Percentiles rank a stretch among this genome's conserved stretches.
Evolutionary conservation across 2,888 invertebrate species (phyloP).

Genomic region (Caenorhabditis sinica): DNA sequence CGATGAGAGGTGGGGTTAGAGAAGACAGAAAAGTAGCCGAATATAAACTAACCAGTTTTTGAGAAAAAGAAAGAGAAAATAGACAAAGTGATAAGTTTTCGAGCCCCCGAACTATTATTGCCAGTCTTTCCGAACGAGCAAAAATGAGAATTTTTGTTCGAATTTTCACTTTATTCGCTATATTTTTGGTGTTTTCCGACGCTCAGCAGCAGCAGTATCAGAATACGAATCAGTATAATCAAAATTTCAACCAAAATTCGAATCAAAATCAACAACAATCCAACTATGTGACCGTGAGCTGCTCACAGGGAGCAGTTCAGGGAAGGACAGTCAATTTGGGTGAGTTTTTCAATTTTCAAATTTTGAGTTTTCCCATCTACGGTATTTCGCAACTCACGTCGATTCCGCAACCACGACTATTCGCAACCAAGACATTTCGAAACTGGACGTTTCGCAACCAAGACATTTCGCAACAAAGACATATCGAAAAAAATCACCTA

Average conservation of each 20-base stretch:
- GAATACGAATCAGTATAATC: background rate
- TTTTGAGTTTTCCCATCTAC: no score
- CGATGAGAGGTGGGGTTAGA: constrained; percentile 9
- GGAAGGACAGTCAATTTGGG: constrained; percentile 71
- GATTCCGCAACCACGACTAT: no score
- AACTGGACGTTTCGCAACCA: no score
- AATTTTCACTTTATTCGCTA: constrained; percentile 2
- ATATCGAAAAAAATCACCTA: no score
- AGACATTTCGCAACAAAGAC: no score
- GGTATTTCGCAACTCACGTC: no score
- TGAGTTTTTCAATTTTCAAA: no score
- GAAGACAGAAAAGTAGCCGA: constrained; percentile 29
- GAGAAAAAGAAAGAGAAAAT: background rate
- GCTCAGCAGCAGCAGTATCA: constrained; percentile 26
- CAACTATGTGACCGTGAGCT: constrained; percentile 71
- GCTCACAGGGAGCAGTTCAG: constrained; percentile 68
- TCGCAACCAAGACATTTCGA: no score
- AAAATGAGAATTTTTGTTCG: background rate
- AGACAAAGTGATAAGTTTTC: constrained; percentile 43
- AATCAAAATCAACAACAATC: constrained; percentile 17
- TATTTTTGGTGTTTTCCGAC: background rate
- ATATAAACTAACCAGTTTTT: constrained; percentile 50
- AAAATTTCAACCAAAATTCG: background rate
- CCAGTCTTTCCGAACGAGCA: background rate
- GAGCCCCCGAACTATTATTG: background rate